These are phyloP conservation scores for Pseudochromis fuscus DNA, from an alignment of 2,797 vertebrate species.

Conservation along the genomic window DNA sequence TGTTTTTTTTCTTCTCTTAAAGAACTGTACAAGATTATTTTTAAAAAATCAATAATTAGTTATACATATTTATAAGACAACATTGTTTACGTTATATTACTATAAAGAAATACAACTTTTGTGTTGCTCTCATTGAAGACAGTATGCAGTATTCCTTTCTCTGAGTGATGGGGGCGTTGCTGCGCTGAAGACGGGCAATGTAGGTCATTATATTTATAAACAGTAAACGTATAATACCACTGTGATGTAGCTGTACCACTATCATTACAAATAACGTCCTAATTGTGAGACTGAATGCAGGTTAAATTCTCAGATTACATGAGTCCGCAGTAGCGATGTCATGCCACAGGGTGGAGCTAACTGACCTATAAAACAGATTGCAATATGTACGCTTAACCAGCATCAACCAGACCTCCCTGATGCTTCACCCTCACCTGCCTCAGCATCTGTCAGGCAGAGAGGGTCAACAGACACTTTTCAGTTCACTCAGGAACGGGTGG, in stretches of 20 bases:
- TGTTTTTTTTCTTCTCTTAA: conserved; percentile 64
- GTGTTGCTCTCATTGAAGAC: conserved; percentile 42
- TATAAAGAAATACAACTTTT: conserved; percentile 78
- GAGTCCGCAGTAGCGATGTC: conserved; percentile 43
- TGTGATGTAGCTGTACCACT: conserved; percentile 15
- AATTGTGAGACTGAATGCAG: conserved; percentile 11
- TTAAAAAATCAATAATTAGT: conserved; percentile 81
- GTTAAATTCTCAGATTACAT: conserved; percentile 24
- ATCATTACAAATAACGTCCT: conserved; percentile 10
- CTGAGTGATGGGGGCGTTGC: conserved; percentile 41
- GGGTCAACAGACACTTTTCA: conserved; percentile 20
- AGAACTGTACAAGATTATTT: conserved; percentile 85
- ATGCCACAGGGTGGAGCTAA: conserved; percentile 62
- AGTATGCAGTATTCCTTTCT: conserved; percentile 82
- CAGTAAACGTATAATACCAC: conserved; percentile 2
- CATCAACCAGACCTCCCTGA: background rate
- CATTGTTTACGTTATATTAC: conserved; percentile 68
- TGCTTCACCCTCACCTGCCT: background rate
- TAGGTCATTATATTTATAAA: conserved; percentile 16
- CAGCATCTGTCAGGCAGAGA: conserved; percentile 20
- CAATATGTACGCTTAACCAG: background rate
- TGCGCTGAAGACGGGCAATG: conserved; percentile 20
- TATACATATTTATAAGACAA: conserved; percentile 85
- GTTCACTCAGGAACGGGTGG: conserved; percentile 33
- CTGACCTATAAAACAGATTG: background rate